Conservation (phyloP, 2,888 invertebrate genomes). For the Noctuana brunneofusca region DNA sequence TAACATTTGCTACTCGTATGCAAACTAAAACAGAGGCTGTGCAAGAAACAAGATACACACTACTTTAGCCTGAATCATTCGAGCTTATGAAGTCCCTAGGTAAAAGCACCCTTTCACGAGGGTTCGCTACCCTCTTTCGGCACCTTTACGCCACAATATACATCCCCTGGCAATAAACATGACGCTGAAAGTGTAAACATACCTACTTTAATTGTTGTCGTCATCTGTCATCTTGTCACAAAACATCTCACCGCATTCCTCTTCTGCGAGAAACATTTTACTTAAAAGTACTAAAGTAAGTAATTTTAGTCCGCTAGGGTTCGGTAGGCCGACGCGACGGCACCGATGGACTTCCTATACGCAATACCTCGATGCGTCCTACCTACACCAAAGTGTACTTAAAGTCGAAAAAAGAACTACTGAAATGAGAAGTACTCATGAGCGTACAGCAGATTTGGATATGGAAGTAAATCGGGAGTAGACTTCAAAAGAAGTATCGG, state of each 20-base stretch:
- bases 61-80: conserved; percentile 27
- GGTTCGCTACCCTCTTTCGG: conserved; percentile 29
- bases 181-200: conserved; percentile 30
- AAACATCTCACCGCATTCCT: background rate
- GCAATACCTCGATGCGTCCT: no score
- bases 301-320: no score
- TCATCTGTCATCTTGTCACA: conserved; percentile 22
- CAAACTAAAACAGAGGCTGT: conserved; percentile 12
- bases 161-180: conserved; percentile 29
- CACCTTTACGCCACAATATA: conserved; percentile 29
- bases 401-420: no score
- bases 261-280: background rate
- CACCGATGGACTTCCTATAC: no score
- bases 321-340: no score
- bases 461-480: no score
- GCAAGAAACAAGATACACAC: conserved; percentile 21
- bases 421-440: no score
- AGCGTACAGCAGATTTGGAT: no score
- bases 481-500: no score
- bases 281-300: no score
- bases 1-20: conserved; percentile 12
- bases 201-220: conserved; percentile 28
- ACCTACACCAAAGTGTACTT: no score
- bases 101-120: conserved; percentile 32
- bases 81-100: conserved; percentile 32